Evolutionary conservation across 2,888 invertebrate genomes (phyloP).

Genomic region (Prosopocoilus inquinatus): DNA sequence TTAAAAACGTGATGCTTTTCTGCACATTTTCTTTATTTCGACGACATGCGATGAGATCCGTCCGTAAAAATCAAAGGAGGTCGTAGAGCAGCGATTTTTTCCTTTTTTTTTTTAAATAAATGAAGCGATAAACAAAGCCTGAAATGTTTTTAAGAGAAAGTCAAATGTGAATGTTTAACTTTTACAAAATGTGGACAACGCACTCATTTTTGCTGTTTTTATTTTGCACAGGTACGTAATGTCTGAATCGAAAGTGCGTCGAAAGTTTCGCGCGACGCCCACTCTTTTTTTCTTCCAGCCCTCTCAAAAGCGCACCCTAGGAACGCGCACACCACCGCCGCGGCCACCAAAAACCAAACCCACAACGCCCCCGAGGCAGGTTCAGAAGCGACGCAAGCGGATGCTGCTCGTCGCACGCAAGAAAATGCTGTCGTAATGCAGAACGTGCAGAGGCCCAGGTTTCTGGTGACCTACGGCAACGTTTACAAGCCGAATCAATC

Average conservation of each 20-base stretch:
- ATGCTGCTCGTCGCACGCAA: neutral
- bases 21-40: too few species aligned
- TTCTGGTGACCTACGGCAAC: slow-evolving; percentile 15
- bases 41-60: too few species aligned
- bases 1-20: too few species aligned
- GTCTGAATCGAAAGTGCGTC: too few species aligned
- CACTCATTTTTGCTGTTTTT: slow-evolving; percentile 10
- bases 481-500: slow-evolving; percentile 11
- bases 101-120: slow-evolving; percentile 6
- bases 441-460: slow-evolving; percentile 8
- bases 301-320: too few species aligned
- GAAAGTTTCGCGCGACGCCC: neutral
- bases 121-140: slow-evolving; percentile 17
- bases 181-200: slow-evolving; percentile 10
- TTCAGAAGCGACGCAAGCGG: neutral
- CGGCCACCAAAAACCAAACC: neutral
- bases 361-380: neutral
- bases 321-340: neutral
- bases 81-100: too few species aligned
- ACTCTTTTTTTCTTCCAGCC: too few species aligned
- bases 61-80: too few species aligned
- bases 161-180: slow-evolving; percentile 9
- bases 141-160: slow-evolving; percentile 13
- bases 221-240: slow-evolving; percentile 7
- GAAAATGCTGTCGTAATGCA: neutral